These are phyloP conservation scores for Tholera decimalis DNA, from an alignment of 2,888 invertebrate genomes.

Conservation along the genomic window DNA sequence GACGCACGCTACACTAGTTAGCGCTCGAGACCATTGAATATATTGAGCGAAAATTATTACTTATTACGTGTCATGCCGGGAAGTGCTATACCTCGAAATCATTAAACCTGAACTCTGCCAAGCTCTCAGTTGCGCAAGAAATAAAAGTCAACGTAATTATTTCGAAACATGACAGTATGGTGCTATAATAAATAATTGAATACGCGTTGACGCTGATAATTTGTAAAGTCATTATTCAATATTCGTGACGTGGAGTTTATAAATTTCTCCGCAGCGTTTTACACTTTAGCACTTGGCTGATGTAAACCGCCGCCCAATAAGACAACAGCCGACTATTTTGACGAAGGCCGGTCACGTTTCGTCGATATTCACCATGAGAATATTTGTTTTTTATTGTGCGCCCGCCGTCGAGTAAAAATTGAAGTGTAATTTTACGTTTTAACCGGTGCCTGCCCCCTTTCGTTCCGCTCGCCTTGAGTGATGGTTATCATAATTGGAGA, in stretches of 20 bases:
- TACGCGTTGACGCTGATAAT: slow-evolving; percentile 80
- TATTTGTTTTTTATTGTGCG: slow-evolving; percentile 91
- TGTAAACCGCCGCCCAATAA: slow-evolving; percentile 88
- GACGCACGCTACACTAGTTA: slow-evolving; percentile 75
- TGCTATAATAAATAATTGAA: slow-evolving; percentile 75
- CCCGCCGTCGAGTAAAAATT: slow-evolving; percentile 89
- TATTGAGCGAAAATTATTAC: slow-evolving; percentile 66
- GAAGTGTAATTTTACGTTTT: slow-evolving; percentile 91
- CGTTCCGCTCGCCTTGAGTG: slow-evolving; percentile 91
- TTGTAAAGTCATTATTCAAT: slow-evolving; percentile 89
- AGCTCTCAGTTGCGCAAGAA: slow-evolving; percentile 52
- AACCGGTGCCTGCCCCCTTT: slow-evolving; percentile 90
- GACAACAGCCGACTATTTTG: slow-evolving; percentile 90
- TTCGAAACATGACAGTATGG: slow-evolving; percentile 67
- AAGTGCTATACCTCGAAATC: slow-evolving; percentile 51
- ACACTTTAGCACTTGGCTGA: slow-evolving; percentile 90
- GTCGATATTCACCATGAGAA: slow-evolving; percentile 91
- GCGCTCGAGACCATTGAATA: slow-evolving; percentile 69
- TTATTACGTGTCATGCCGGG: slow-evolving; percentile 48
- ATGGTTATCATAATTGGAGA: slow-evolving; percentile 91
- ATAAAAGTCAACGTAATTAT: slow-evolving; percentile 65
- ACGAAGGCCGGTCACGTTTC: slow-evolving; percentile 91
- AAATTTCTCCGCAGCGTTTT: slow-evolving; percentile 89
- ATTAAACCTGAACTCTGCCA: slow-evolving; percentile 43
- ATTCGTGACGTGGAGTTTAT: slow-evolving; percentile 88